These are phyloP conservation scores for Pollenia amentaria DNA, from an alignment of 2,888 invertebrate species.

Conservation along the genomic window DNA sequence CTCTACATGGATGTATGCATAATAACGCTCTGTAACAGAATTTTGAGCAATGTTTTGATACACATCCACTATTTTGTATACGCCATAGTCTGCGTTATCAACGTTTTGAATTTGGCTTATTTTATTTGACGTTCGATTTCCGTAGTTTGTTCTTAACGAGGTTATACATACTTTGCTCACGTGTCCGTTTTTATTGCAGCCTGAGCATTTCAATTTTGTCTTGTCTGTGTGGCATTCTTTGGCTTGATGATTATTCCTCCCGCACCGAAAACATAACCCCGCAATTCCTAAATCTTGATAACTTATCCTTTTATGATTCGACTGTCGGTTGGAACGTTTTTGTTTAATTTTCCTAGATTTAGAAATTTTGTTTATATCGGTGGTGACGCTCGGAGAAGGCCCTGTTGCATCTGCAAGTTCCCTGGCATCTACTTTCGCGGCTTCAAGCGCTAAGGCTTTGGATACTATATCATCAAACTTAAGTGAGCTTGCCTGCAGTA, in stretches of 20 bases:
- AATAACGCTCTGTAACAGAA: constrained; percentile 18
- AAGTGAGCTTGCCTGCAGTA: too few relatives aligned
- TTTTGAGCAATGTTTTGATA: not conserved
- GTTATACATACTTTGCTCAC: constrained; percentile 30
- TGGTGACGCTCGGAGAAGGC: too few relatives aligned
- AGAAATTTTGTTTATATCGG: too few relatives aligned
- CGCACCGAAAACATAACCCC: constrained; percentile 8
- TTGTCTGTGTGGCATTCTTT: constrained; percentile 20
- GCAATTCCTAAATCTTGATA: constrained; percentile 8
- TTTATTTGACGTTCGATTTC: not conserved
- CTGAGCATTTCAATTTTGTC: constrained; percentile 8
- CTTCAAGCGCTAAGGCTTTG: too few relatives aligned
- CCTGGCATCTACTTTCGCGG: too few relatives aligned
- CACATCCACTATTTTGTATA: constrained; percentile 5
- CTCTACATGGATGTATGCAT: constrained; percentile 11
- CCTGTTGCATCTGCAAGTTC: too few relatives aligned
- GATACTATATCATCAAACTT: too few relatives aligned
- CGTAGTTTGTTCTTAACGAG: not conserved
- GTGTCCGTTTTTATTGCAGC: constrained; percentile 19
- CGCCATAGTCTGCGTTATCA: not conserved
- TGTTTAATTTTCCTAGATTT: too few relatives aligned
- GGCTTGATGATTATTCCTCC: constrained; percentile 19
- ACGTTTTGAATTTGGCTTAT: not conserved
- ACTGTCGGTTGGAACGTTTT: not conserved
- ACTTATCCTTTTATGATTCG: not conserved